Base-by-base conservation (phyloP, 1,140 invertebrate species). In the Drosophila eugracilis region DNA sequence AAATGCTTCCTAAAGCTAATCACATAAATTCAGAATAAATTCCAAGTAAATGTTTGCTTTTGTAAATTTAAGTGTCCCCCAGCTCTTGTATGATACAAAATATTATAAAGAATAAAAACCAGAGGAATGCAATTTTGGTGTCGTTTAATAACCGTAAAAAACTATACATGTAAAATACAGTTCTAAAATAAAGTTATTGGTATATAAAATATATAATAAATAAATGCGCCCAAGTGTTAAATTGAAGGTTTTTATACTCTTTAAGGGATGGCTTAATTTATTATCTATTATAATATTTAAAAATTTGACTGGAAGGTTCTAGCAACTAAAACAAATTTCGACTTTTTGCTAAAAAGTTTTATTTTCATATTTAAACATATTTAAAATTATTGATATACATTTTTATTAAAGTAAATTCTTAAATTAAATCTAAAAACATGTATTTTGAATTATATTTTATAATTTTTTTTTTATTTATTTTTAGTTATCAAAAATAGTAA, bases 41-140 rank as follows among this genome's bases (percentile, higher is more conserved):
- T 62, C 15, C 14, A 54, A 54, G 54, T 48, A 36, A 19, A 26
- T 32, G 53, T 70, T 50, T 80, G 49, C 73, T 75, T 74, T 74
- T 86, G 62, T 80, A 80, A 73, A 85, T 76, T 65, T 52, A 66
- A 79, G 60, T 73, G 81, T 86, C 75, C 75, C 67, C 75, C 67
- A 77, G 58, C 72, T 76, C 39, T 70, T 80, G 76, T 86, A 86
- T 66, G 26, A 80, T 84, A 76, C 10, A 66, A 42, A 34, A 21
- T 42, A 48, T 50, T 36, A 62, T 62, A 49, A 47, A 4, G 4
- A 28, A 60, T 49, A 36, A 22, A 7, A 74, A 32, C 47, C 37
- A 47, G 49, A 37, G 49, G 39, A 41, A 36, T 12, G 37, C 10
- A 30, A 42, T 32, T 9, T 45, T 24, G 28, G 44, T 57, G 57